Evolutionary conservation across 2,888 invertebrate genomes (phyloP), one percentile per base, ranked within the genome.

Genomic region (Himalopsyche japonica): DNA sequence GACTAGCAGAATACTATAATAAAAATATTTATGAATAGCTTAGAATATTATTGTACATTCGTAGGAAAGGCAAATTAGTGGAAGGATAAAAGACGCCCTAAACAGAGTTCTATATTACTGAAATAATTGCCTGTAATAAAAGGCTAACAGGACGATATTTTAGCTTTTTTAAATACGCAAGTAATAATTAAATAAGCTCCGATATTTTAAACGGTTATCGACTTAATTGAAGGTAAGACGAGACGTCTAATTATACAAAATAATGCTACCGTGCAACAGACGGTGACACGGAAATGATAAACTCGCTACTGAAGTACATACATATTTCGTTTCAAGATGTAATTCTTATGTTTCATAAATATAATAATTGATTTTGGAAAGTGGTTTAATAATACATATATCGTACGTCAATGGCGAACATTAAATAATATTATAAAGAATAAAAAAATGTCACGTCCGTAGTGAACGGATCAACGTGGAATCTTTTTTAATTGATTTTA

Each of bases 51-150:
- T 57, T 6, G 1, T 57, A n/a, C 49, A 20, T 20, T 20, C 49
- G 49, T 57, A 20, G 5, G n/a, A 49, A 49, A 20, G 0, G 6
- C 2, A 57, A 57, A n/a, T 5, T 8, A 57, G 20, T 20, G 20
- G 12, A 57, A 20, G 2, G 20, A 57, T 24, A 20, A 57, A 30
- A 49, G n/a, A 32, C 34, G 24, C 32, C 82, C 79, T 70, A 82
- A 82, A 82, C 47, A 47, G 30, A 37, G 24, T 32, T 77, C 32
- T 48, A 15, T 76, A 82, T 77, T 82, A 78, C 82, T 32, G 47
- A 43, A 57, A 32, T 82, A 82, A 82, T 79, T 82, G 82, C 82
- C 32, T n/a, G 64, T 79, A 82, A 82, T 82, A 34, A 82, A 37
- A 20, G 79, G 79, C 70, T 82, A 77, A 79, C 20, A 30, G 79